A percentile compares a stretch with the other conserved stretches of the same genome.
Conservation (phyloP, 64 coral and sea anemone species). For the Orbicella faveolata region DNA sequence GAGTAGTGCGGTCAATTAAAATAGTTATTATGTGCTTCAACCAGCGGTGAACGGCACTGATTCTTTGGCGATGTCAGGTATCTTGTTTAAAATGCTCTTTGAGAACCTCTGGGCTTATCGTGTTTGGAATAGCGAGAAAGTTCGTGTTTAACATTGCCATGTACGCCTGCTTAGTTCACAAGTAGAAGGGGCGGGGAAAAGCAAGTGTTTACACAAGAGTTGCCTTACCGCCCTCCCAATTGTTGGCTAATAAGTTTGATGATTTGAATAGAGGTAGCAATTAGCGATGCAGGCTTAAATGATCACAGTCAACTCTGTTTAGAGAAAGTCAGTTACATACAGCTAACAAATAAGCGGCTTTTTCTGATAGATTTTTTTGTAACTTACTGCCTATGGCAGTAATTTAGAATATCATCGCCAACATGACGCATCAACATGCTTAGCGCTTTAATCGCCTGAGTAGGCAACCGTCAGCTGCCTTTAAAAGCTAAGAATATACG, state of each 20-base stretch:
- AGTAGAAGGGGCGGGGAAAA: background rate
- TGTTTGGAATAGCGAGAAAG: background rate
- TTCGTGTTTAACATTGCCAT: background rate
- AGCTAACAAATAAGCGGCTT: background rate
- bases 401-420: too few species aligned
- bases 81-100: background rate
- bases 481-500: too few species aligned
- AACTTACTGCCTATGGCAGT: too few species aligned
- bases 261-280: constrained; percentile 27
- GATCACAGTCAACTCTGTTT: constrained; percentile 6
- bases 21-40: too few species aligned
- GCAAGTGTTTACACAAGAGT: constrained; percentile 28
- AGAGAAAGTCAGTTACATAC: too few species aligned
- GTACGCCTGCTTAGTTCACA: background rate
- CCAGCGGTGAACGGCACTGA: too few species aligned
- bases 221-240: background rate
- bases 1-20: too few species aligned
- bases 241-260: constrained; percentile 3
- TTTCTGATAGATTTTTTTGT: too few species aligned
- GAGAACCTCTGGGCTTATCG: background rate
- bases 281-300: background rate
- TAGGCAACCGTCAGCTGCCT: too few species aligned
- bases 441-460: too few species aligned
- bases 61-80: background rate
- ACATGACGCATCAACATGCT: too few species aligned